Evolutionary conservation across 1,140 invertebrate species (phyloP).

Genomic region (Lepidotrigona ventralis): DNA sequence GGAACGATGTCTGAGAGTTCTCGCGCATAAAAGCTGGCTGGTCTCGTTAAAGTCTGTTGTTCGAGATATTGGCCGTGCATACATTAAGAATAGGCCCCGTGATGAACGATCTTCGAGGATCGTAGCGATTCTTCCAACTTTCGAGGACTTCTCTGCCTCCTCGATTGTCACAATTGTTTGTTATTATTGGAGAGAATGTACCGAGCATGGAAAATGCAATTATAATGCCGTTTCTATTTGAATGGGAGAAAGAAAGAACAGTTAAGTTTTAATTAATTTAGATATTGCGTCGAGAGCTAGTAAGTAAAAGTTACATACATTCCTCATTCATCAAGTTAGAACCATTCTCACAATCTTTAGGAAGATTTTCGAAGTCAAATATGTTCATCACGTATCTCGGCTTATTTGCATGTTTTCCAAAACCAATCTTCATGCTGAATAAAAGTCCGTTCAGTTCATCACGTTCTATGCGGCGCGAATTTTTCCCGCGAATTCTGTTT

Average conservation of each 20-base stretch:
- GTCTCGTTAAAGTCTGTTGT: constrained; percentile 46
- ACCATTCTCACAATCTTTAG: no score
- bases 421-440: not conserved
- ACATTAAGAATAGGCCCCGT: constrained; percentile 13
- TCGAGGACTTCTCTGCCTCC: not conserved
- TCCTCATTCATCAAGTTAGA: no score
- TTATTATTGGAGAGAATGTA: not conserved
- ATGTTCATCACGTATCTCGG: not conserved
- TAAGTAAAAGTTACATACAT: no score
- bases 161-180: not conserved
- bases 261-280: no score
- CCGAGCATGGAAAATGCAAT: not conserved
- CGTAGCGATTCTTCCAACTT: not conserved
- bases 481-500: not conserved
- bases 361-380: not conserved
- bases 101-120: constrained; percentile 8
- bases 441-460: not conserved
- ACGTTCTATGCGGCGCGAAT: not conserved
- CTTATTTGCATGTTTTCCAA: not conserved
- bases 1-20: constrained; percentile 38
- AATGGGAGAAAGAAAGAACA: no score
- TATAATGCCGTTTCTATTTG: no score
- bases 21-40: constrained; percentile 33
- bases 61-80: constrained; percentile 32
- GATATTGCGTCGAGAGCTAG: no score